phyloP scores from a whole-genome alignment of 2,113 vertebrate genomes.

The Pelusios castaneus region DNA sequence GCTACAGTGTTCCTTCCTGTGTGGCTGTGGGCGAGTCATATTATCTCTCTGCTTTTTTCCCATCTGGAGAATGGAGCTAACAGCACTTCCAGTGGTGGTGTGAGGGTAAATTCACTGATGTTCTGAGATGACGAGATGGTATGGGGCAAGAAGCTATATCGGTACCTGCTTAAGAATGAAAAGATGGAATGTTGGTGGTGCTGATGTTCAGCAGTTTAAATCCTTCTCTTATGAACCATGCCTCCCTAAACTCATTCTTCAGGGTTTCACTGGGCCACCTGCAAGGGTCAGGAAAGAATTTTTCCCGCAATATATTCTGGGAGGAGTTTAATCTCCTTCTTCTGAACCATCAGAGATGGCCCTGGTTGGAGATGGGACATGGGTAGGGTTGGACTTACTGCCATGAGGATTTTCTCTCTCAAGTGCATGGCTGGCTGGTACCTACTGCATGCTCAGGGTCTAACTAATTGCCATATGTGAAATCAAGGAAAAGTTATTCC shows the following conservation, averaged over 20 bases:
- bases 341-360: no score
- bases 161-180: neutral
- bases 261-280: no score
- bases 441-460: no score
- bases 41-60: neutral
- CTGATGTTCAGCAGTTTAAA: neutral
- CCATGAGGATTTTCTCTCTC: no score
- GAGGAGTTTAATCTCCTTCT: no score
- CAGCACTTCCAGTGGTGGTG: neutral
- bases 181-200: neutral
- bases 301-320: no score
- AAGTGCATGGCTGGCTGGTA: no score
- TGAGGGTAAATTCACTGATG: neutral
- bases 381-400: no score
- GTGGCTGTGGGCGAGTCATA: neutral
- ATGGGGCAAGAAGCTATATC: neutral
- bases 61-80: neutral
- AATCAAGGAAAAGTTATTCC: no score
- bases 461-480: no score
- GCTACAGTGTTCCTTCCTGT: neutral
- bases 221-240: neutral
- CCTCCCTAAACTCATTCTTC: neutral
- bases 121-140: neutral
- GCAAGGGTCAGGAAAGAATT: no score
- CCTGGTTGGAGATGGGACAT: no score